phyloP scores from a whole-genome alignment of 92 coral and sea anemone species.

The Metridium senile region DNA sequence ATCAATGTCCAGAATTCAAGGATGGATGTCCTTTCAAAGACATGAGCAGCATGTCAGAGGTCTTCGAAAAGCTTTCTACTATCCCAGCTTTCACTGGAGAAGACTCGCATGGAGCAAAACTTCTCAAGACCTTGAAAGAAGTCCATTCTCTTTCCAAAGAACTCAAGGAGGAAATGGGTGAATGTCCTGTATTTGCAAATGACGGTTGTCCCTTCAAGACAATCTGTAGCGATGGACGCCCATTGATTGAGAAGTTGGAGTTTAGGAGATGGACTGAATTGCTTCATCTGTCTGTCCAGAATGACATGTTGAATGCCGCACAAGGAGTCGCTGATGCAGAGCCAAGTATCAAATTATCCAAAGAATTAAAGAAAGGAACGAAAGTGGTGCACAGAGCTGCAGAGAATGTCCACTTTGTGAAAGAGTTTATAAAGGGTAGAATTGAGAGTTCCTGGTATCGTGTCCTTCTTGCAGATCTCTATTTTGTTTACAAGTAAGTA shows the following conservation, averaged over 20 bases:
- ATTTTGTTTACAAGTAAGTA: constrained; percentile 87
- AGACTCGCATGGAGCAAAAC: constrained; percentile 79
- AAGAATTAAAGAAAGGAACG: constrained; percentile 84
- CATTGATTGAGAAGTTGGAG: constrained; percentile 80
- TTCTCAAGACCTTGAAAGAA: constrained; percentile 72
- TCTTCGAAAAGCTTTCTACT: constrained; percentile 66
- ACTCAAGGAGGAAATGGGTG: constrained; percentile 82
- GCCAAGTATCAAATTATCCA: constrained; percentile 73
- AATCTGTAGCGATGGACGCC: constrained; percentile 92
- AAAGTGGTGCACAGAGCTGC: constrained; percentile 79
- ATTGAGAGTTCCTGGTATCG: constrained; percentile 82
- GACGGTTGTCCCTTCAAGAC: constrained; percentile 98
- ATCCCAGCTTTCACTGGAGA: constrained; percentile 68
- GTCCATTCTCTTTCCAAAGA: constrained; percentile 78
- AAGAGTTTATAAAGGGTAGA: constrained; percentile 80
- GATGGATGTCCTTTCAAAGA: constrained; percentile 91
- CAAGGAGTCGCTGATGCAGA: constrained; percentile 58
- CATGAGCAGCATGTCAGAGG: constrained; percentile 67
- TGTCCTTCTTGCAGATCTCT: constrained; percentile 82
- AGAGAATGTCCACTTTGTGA: constrained; percentile 83
- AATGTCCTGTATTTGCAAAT: constrained; percentile 83
- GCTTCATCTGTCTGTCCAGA: constrained; percentile 58
- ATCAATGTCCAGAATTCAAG: constrained; percentile 82
- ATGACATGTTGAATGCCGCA: constrained; percentile 39
- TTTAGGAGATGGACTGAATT: constrained; percentile 78